A percentile compares a stretch with the other conserved stretches of the same genome.
Conservation (phyloP, 2,888 invertebrate species). For the Metallyticus violacea region DNA sequence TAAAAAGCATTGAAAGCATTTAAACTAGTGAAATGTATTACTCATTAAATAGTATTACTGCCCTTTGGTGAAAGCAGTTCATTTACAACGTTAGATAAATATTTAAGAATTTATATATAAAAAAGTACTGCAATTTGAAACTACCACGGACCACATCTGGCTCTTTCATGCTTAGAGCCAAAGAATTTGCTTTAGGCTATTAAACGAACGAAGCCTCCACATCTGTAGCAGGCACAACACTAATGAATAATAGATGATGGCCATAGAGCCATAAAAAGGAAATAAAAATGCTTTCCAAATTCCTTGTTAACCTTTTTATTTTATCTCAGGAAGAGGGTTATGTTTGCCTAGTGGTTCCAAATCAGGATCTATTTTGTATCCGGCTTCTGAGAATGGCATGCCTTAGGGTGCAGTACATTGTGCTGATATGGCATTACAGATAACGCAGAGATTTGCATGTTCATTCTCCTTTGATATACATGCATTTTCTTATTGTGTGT, state of each 20-base stretch:
- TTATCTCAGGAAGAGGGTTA: not conserved
- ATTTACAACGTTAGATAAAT: too few species aligned
- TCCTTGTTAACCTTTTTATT: not conserved
- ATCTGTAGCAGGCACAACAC: not conserved
- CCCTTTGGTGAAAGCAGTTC: too few species aligned
- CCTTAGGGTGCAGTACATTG: too few species aligned
- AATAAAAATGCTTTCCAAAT: not conserved
- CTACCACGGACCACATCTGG: not conserved
- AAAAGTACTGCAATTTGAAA: too few species aligned
- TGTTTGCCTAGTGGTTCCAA: not conserved
- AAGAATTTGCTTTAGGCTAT: not conserved
- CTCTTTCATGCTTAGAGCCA: not conserved
- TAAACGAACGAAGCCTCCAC: not conserved
- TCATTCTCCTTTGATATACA: too few species aligned
- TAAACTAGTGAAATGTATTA: too few species aligned
- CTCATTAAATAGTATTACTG: too few species aligned
- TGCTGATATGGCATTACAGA: too few species aligned
- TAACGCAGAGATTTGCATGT: too few species aligned
- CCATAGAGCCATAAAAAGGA: not conserved
- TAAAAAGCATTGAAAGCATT: too few species aligned
- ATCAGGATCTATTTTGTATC: not conserved
- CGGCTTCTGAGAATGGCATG: not conserved
- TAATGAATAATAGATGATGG: not conserved
- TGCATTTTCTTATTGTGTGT: too few species aligned
- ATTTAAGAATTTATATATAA: too few species aligned